These are phyloP conservation scores for Stictonetta naevosa DNA, from an alignment of 2,113 vertebrate species.

Conservation along the genomic window DNA sequence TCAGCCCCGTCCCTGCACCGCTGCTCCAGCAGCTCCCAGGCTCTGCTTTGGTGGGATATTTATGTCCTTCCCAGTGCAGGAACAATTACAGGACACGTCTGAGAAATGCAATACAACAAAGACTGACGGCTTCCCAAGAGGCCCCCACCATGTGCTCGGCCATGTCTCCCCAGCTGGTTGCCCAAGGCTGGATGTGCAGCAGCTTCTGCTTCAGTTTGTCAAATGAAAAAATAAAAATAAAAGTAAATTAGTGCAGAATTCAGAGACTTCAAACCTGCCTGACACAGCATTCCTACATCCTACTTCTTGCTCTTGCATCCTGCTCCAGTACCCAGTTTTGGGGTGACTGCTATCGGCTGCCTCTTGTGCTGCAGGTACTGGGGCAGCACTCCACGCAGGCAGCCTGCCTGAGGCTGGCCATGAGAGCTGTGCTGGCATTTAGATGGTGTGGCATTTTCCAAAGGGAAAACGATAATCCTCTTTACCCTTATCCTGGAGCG, in stretches of 20 bases:
- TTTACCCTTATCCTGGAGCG: not conserved
- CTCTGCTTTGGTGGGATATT: not conserved
- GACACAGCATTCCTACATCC: fast-evolving
- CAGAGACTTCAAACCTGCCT: not conserved
- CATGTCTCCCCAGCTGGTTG: not conserved
- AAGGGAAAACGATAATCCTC: not conserved
- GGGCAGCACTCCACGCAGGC: fast-evolving
- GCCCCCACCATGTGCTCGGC: not conserved
- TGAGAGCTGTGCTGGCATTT: fast-evolving
- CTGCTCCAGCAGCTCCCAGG: not conserved
- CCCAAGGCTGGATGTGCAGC: fast-evolving
- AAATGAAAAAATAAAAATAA: not conserved
- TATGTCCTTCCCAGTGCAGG: not conserved
- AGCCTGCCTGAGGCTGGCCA: fast-evolving
- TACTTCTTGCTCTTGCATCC: too few species aligned
- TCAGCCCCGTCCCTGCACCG: not conserved
- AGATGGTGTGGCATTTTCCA: not conserved
- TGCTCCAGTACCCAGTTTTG: fast-evolving
- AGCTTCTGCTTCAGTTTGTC: not conserved
- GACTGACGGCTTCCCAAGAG: fast-evolving
- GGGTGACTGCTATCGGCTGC: not conserved
- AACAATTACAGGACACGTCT: not conserved
- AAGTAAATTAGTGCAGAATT: not conserved
- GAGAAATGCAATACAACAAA: not conserved
- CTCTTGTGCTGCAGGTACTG: fast-evolving